A percentile compares a stretch with the other conserved stretches of the same genome.
Conservation (phyloP, 2,888 invertebrate genomes). For the Leptinotarsa tumamoca region DNA sequence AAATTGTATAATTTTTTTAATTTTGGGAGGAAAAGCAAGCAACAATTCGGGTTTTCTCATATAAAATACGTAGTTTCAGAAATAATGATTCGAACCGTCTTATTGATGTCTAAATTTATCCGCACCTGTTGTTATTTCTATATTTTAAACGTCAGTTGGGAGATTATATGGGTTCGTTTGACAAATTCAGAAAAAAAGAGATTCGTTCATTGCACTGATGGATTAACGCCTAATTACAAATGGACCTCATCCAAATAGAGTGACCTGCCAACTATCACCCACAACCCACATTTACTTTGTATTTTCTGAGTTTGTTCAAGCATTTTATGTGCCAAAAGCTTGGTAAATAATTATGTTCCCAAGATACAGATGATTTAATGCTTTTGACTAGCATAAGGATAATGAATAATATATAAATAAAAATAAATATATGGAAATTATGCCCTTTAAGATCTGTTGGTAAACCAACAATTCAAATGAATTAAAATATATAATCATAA, state of each 20-base stretch:
- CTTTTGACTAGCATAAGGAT: background rate
- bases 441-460: no score
- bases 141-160: slow-evolving; percentile 1
- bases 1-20: no score
- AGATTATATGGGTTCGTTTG: slow-evolving; percentile 20
- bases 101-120: slow-evolving; percentile 23
- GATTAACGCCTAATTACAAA: slow-evolving; percentile 34
- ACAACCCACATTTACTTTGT: slow-evolving; percentile 58
- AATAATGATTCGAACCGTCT: background rate
- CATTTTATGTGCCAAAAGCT: slow-evolving; percentile 24
- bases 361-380: slow-evolving; percentile 3
- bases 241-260: slow-evolving; percentile 36
- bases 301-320: slow-evolving; percentile 12
- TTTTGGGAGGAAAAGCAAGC: no score
- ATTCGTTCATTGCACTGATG: slow-evolving; percentile 35
- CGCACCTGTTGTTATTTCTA: slow-evolving; percentile 29
- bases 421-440: background rate
- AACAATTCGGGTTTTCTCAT: no score
- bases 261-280: slow-evolving; percentile 41
- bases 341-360: slow-evolving; percentile 4
- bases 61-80: background rate
- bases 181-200: slow-evolving; percentile 25
- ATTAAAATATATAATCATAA: no score
- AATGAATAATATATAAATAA: background rate
- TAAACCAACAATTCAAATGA: no score